These are phyloP conservation scores for Halichoerus grypus DNA, from an alignment of 2,113 vertebrate species.

Conservation along the genomic window DNA sequence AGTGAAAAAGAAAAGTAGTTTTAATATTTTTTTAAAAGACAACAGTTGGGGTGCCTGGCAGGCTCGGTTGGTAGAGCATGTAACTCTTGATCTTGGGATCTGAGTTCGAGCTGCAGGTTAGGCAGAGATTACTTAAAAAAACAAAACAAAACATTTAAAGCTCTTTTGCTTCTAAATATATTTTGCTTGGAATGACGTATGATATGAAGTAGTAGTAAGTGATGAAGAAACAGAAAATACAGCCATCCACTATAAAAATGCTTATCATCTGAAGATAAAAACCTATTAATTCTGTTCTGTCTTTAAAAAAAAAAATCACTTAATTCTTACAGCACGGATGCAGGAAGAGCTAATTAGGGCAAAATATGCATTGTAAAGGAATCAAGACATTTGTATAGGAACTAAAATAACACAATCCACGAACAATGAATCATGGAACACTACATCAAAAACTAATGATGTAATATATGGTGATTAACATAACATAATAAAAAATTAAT, in stretches of 20 bases:
- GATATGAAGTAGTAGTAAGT: not conserved
- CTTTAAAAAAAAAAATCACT: not conserved
- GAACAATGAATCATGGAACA: no score
- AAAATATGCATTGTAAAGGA: not conserved
- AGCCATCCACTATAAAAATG: not conserved
- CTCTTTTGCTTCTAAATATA: not conserved
- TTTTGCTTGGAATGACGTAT: not conserved
- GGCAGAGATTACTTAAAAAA: not conserved
- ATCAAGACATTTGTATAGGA: not conserved
- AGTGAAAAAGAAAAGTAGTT: conserved; percentile 36
- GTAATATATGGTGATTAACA: no score
- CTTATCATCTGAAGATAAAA: not conserved
- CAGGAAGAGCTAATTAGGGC: not conserved
- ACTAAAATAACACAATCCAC: not conserved
- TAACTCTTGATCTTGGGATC: not conserved
- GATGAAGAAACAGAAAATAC: not conserved
- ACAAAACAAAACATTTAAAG: not conserved
- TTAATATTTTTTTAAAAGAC: not conserved
- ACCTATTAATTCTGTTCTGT: not conserved
- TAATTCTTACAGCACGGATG: not conserved
- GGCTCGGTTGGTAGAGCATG: not conserved
- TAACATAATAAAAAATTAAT: no score
- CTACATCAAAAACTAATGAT: no score
- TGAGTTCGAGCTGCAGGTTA: not conserved
- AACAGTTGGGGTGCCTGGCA: not conserved